These are phyloP conservation scores for Dendrocopos noguchii DNA, from an alignment of 2,113 vertebrate genomes.

Conservation along the genomic window DNA sequence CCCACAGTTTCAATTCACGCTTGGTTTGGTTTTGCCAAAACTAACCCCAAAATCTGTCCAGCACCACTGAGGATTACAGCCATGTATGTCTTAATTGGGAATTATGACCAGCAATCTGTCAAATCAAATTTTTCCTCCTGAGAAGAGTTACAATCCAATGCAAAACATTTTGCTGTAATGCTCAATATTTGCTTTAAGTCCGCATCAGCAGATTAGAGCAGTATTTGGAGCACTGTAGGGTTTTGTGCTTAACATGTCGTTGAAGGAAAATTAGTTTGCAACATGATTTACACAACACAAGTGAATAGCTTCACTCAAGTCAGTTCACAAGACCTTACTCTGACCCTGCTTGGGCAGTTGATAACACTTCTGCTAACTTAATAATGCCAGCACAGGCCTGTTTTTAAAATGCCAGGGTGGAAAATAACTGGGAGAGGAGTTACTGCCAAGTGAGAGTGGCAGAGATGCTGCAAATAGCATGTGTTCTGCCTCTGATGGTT, in stretches of 20 bases:
- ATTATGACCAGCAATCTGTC: not conserved
- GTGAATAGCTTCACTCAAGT: rapidly evolving
- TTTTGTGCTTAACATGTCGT: not conserved
- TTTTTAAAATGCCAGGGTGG: not conserved
- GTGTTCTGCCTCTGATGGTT: not conserved
- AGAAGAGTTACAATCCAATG: not conserved
- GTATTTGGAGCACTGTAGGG: not conserved
- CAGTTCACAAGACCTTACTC: not conserved
- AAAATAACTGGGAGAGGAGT: conserved; percentile 31
- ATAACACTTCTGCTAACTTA: not conserved
- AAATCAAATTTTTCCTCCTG: not conserved
- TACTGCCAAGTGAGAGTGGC: conserved; percentile 10
- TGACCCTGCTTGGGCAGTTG: not conserved
- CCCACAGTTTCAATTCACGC: not conserved
- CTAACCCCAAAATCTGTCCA: not conserved
- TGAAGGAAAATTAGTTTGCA: not conserved
- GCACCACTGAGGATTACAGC: not conserved
- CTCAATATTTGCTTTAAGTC: not conserved
- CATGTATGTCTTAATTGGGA: not conserved
- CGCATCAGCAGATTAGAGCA: not conserved
- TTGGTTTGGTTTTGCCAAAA: not conserved
- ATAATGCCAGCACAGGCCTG: not conserved
- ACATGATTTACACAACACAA: not conserved
- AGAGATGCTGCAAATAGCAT: not conserved
- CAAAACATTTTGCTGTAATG: not conserved